Conservation (phyloP, 2,888 invertebrate genomes). For the Agonopterix arenella region DNA sequence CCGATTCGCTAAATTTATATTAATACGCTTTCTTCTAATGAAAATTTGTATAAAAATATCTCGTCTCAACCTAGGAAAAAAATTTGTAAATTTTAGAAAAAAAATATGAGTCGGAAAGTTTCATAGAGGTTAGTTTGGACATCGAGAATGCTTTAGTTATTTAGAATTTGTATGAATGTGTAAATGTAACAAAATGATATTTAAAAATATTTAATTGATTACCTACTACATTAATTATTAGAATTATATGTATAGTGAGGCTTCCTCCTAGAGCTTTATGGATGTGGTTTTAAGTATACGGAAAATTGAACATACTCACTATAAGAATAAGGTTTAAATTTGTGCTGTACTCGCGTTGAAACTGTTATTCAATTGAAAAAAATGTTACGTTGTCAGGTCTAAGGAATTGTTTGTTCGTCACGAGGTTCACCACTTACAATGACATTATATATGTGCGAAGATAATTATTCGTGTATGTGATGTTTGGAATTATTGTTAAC, state of each 20-base stretch:
- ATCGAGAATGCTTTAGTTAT: slow-evolving; percentile 64
- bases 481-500: no score
- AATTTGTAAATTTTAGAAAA: slow-evolving; percentile 34
- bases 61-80: slow-evolving; percentile 18
- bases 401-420: slow-evolving; percentile 11
- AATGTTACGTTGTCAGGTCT: slow-evolving; percentile 5
- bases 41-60: slow-evolving; percentile 24
- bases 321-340: slow-evolving; percentile 49
- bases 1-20: slow-evolving; percentile 22
- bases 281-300: slow-evolving; percentile 71
- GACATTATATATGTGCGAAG: no score
- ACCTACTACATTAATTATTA: slow-evolving; percentile 32
- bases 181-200: slow-evolving; percentile 64
- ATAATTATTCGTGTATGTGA: no score
- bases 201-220: slow-evolving; percentile 51
- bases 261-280: slow-evolving; percentile 74
- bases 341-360: slow-evolving; percentile 42
- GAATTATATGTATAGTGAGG: slow-evolving; percentile 69
- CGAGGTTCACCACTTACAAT: no score
- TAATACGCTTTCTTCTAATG: no score
- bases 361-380: slow-evolving; percentile 7
- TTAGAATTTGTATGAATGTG: slow-evolving; percentile 66
- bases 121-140: slow-evolving; percentile 38
- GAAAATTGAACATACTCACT: slow-evolving; percentile 70
- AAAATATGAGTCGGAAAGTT: slow-evolving; percentile 25